A percentile compares a stretch with the other conserved stretches of the same genome.
These are phyloP conservation scores for Microplitis manilae DNA, from an alignment of 2,888 invertebrate species.

Conservation along the genomic window DNA sequence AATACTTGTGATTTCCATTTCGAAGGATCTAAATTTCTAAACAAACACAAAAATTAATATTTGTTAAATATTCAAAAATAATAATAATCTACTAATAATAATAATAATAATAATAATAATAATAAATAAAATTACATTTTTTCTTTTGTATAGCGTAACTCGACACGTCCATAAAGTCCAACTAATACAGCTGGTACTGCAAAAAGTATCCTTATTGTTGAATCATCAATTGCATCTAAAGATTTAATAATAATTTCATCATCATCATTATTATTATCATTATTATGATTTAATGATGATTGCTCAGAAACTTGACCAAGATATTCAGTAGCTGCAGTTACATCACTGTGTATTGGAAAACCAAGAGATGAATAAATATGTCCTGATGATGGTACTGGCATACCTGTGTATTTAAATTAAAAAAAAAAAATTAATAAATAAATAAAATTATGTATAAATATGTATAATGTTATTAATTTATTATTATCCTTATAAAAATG, in stretches of 20 bases:
- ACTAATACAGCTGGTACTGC: constrained; percentile 87
- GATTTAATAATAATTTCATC: constrained; percentile 74
- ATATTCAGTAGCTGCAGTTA: constrained; percentile 54
- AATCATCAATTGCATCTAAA: constrained; percentile 84
- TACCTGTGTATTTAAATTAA: constrained; percentile 49
- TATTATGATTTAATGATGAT: constrained; percentile 59
- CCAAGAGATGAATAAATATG: constrained; percentile 58
- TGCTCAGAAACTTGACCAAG: constrained; percentile 46
- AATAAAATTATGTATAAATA: neutral
- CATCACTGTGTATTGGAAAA: constrained; percentile 55
- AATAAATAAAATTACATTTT: constrained; percentile 76
- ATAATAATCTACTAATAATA: neutral
- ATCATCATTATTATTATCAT: constrained; percentile 56
- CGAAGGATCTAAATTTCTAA: constrained; percentile 78
- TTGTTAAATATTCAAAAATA: neutral
- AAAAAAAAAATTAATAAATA: neutral
- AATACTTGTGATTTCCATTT: constrained; percentile 90
- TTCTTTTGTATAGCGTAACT: constrained; percentile 86
- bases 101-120: neutral
- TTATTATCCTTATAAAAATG: neutral
- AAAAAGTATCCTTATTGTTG: constrained; percentile 86
- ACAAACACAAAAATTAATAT: constrained; percentile 43
- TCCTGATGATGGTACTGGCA: constrained; percentile 51
- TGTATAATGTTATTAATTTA: neutral
- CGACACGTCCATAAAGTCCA: constrained; percentile 89